Conservation (phyloP, 1,140 invertebrate genomes). For the Coenobita brevimanus region DNA sequence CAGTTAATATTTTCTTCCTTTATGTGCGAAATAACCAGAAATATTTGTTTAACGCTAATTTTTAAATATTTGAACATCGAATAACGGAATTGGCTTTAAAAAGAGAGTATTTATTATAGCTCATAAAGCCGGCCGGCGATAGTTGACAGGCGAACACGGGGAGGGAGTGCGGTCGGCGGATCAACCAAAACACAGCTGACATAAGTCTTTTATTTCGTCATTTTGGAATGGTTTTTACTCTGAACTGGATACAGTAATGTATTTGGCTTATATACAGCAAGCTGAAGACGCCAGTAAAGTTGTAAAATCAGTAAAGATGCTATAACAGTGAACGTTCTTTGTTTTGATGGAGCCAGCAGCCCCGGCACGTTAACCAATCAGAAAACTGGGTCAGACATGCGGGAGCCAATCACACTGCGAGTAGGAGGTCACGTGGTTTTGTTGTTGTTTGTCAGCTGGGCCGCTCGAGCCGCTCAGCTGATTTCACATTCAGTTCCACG, state of each 20-base stretch:
- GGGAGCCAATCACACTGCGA: conserved; percentile 71
- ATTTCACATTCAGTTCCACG: conserved; percentile 69
- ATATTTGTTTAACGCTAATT: no score
- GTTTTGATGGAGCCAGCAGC: conserved; percentile 61
- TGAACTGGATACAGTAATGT: no score
- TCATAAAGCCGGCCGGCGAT: conserved; percentile 50
- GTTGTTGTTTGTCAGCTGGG: conserved; percentile 80
- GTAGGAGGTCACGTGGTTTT: conserved; percentile 77
- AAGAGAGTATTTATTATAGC: background rate
- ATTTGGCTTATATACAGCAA: background rate
- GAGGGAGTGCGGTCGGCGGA: conserved; percentile 40
- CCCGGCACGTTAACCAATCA: conserved; percentile 70
- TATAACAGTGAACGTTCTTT: conserved; percentile 63
- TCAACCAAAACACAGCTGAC: conserved; percentile 64
- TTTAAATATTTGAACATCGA: background rate
- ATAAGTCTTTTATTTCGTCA: conserved; percentile 24
- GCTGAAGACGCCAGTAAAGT: background rate
- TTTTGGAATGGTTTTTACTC: background rate
- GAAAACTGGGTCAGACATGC: conserved; percentile 70
- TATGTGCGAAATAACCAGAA: no score
- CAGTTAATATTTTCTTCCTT: no score
- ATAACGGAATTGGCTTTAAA: no score
- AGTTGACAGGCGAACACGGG: conserved; percentile 52
- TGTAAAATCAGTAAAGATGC: background rate
- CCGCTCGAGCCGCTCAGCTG: conserved; percentile 70